Evolutionary conservation across 2,113 vertebrate species (phyloP), one percentile per base, ranked within the genome.

Genomic region (Salvator merianae): DNA sequence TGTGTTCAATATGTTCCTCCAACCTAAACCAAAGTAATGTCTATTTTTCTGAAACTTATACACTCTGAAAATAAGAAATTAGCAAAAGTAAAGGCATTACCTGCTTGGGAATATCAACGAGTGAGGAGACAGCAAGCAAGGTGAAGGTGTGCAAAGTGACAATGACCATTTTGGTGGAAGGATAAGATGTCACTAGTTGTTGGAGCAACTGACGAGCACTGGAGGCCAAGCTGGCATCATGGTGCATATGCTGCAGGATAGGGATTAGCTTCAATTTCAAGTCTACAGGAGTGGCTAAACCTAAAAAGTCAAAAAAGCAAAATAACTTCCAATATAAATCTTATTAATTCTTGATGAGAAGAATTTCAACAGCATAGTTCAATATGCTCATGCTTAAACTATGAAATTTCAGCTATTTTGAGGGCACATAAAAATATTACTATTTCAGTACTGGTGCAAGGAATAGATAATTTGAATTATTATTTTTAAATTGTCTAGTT

Each of bases 161-260:
- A 16, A 99, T 98, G 85, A 99, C 98, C 98, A 99, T 98, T 76
- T 96, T 97, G 82, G 98, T 99, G 86, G 98, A 99, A 7, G 99
- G 99, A 85, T 99, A 99, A 0, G 98, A 97, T 0, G 97, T 97
- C 82, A 99, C 97, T 55, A 99, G 94, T 88, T 99, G 97, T 92
- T 99, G 98, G 0, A 99, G 95, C 18, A 99, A 97, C 89, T 98
- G 97, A 3, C 98, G 94, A 59, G 98, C 98, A 83, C 97, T 97
- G 87, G 98, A 99, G 1, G 99, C 99, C 92, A 99, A 80, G 84
- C 97, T 96, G 1, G 99, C 98, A 1, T 99, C 97, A 0, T 99
- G 99, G 88, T 99, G 98, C 99, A 99, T 99, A 95, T 99, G 98
- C 96, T 99, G 98, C 3, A 99, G 94, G 91, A 99, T 98, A 5